Evolutionary conservation across 2,888 invertebrate species (phyloP).

Genomic region (Polymixis flavicincta): DNA sequence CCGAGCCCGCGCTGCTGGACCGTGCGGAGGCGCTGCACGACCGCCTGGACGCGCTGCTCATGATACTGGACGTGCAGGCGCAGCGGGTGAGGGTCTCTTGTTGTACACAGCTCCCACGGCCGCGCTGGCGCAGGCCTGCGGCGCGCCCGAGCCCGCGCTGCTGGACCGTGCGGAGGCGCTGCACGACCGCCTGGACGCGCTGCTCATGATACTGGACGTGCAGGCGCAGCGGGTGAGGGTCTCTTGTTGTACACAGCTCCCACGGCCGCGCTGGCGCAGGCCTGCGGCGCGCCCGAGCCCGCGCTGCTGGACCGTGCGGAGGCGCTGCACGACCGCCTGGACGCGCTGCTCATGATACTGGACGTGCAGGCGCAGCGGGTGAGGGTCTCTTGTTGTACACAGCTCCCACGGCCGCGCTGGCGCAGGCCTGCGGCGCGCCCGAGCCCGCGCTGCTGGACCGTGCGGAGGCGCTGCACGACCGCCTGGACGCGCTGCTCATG

Average conservation of each 20-base stretch:
- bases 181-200: conserved; percentile 93
- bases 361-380: conserved; percentile 93
- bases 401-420: conserved; percentile 80
- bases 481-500: conserved; percentile 93
- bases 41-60: conserved; percentile 93
- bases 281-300: conserved; percentile 86
- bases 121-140: conserved; percentile 80
- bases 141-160: conserved; percentile 87
- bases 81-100: conserved; percentile 86
- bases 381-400: conserved; percentile 19
- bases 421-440: conserved; percentile 87
- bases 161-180: conserved; percentile 90
- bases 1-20: conserved; percentile 82
- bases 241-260: conserved; percentile 21
- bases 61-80: conserved; percentile 94
- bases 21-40: conserved; percentile 92
- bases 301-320: conserved; percentile 90
- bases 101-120: conserved; percentile 74
- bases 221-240: conserved; percentile 91
- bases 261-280: conserved; percentile 84
- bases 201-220: conserved; percentile 93
- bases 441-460: conserved; percentile 84
- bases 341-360: conserved; percentile 93
- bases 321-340: conserved; percentile 92
- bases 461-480: conserved; percentile 92